Evolutionary conservation across 2,888 invertebrate species (phyloP).

Genomic region (Trileptium ribeirensis): DNA sequence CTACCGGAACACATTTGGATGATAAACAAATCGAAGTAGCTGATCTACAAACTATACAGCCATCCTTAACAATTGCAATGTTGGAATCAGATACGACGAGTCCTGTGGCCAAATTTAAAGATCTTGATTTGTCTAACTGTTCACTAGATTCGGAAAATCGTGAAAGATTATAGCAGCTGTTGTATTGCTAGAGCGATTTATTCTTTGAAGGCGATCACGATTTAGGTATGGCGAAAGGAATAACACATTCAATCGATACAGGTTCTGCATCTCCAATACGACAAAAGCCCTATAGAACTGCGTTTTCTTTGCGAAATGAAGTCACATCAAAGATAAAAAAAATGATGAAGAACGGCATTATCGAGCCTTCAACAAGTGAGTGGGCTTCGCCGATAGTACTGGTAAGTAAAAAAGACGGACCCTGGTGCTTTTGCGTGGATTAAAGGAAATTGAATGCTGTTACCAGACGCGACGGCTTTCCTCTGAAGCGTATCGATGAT

Average conservation of each 20-base stretch:
- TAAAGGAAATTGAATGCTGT: neutral
- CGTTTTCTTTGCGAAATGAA: neutral
- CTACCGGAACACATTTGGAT: neutral
- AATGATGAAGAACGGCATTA: neutral
- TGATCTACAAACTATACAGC: neutral
- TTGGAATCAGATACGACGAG: neutral
- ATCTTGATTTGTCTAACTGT: too few relatives aligned
- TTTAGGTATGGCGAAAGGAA: neutral
- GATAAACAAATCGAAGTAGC: neutral
- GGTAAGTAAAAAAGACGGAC: slow-evolving; percentile 1
- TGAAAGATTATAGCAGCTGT: too few relatives aligned
- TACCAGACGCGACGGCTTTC: neutral
- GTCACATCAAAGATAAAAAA: neutral
- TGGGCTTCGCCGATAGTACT: neutral
- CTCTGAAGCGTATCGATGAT: neutral
- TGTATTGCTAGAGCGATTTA: neutral
- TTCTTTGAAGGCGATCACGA: neutral
- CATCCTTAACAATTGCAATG: neutral
- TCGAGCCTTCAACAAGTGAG: neutral
- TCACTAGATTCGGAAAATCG: too few relatives aligned
- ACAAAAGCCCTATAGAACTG: neutral
- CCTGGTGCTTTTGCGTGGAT: neutral
- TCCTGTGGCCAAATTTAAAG: too few relatives aligned
- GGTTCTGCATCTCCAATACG: neutral
- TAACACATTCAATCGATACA: neutral